Evolutionary conservation across 1,140 invertebrate species (phyloP).

Genomic region (Formica selysi): DNA sequence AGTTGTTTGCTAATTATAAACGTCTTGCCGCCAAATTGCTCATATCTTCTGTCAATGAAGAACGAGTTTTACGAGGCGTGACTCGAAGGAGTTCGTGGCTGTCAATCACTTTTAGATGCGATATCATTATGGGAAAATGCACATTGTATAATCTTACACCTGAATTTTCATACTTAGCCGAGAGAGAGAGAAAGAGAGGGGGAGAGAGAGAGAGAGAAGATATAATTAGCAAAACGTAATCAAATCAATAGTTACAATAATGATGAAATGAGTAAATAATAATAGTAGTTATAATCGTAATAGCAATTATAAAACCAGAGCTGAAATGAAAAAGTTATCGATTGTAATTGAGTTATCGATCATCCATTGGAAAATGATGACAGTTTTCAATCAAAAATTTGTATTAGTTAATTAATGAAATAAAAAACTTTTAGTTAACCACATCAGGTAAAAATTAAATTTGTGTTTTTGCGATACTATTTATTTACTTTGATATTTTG

Average conservation of each 20-base stretch:
- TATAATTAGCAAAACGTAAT: neutral
- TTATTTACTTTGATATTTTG: neutral
- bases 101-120: constrained; percentile 20
- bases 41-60: constrained; percentile 45
- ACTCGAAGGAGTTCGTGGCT: neutral
- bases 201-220: neutral
- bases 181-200: neutral
- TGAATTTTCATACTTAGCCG: neutral
- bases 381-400: neutral
- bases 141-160: constrained; percentile 19
- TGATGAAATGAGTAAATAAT: neutral
- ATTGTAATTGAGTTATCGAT: no score
- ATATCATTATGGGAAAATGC: neutral
- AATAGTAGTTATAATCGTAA: neutral
- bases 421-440: neutral
- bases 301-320: no score
- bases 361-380: neutral
- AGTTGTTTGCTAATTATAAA: constrained; percentile 56
- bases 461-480: neutral
- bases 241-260: neutral
- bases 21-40: neutral
- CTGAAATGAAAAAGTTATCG: no score
- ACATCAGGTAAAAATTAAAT: neutral
- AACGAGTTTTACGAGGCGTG: constrained; percentile 5
- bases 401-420: neutral